phyloP scores from a whole-genome alignment of 2,113 vertebrate genomes.

The Hucho hucho region DNA sequence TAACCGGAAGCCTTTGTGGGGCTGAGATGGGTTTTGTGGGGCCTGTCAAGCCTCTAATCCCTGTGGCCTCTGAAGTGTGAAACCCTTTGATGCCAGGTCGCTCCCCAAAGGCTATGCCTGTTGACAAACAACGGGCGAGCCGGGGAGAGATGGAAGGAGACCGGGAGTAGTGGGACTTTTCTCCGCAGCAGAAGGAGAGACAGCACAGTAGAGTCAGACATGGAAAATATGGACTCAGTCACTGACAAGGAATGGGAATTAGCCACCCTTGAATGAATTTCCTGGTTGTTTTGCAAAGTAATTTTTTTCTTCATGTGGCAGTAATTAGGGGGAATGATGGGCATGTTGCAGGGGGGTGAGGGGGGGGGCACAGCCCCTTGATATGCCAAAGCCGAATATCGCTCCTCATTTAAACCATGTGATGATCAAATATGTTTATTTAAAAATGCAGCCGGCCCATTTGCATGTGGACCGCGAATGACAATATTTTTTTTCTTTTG shows the following conservation, averaged over 20 bases:
- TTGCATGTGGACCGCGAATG: slow-evolving; percentile 69
- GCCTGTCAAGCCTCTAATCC: slow-evolving; percentile 79
- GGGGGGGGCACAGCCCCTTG: slow-evolving; percentile 61
- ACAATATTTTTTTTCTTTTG: slow-evolving; percentile 67
- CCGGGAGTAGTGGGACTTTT: slow-evolving; percentile 28
- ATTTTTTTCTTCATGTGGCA: slow-evolving; percentile 60
- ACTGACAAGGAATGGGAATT: slow-evolving; percentile 69
- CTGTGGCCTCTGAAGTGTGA: slow-evolving; percentile 80
- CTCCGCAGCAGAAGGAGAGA: slow-evolving; percentile 49
- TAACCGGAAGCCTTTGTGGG: slow-evolving; percentile 76
- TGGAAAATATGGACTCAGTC: slow-evolving; percentile 69
- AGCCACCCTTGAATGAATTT: slow-evolving; percentile 71
- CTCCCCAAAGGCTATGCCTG: slow-evolving; percentile 72
- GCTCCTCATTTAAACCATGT: slow-evolving; percentile 72
- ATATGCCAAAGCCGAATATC: slow-evolving; percentile 68
- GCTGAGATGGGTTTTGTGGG: slow-evolving; percentile 72
- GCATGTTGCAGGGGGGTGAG: slow-evolving; percentile 65
- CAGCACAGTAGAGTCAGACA: slow-evolving; percentile 44
- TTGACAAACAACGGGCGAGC: slow-evolving; percentile 68
- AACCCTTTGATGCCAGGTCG: slow-evolving; percentile 79
- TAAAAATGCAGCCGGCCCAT: slow-evolving; percentile 66
- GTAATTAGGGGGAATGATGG: slow-evolving; percentile 71
- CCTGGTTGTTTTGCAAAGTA: slow-evolving; percentile 60
- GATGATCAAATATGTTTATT: slow-evolving; percentile 70
- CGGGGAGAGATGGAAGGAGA: slow-evolving; percentile 53